Base-by-base conservation (phyloP, 2,113 vertebrate genomes). In the Triplophysa dalaica region DNA sequence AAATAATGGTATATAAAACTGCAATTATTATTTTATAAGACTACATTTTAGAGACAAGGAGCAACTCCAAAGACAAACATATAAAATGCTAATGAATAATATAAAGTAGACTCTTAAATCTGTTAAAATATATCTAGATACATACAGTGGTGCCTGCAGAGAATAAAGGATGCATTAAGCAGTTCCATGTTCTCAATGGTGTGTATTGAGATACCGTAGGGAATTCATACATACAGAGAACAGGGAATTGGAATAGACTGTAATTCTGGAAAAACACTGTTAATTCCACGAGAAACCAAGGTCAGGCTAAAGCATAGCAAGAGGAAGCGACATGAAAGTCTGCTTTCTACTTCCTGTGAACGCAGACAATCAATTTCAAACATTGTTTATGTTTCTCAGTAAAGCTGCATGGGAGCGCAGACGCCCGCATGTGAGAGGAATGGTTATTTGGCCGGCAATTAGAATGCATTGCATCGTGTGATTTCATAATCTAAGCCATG, bases 231-330 rank as follows among this genome's bases (percentile, higher is more conserved):
- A 72, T 21, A 83, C 83, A 75, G 81, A 45, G 76, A 85, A 38
- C 33, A 38, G 33, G 65, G 80, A 79, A 78, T 83, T 77, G 74
- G 80, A 77, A 52, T 70, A 62, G 77, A 75, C 86, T 87, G 83
- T 89, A 83, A 82, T 72, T 26, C 33, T 64, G 43, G 81, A 86
- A 84, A 80, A 87, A 83, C 81, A 24, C 72, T 80, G 77, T 74
- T 75, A 87, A 82, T 84, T 76, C 83, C 65, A 65, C 56, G 61
- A 87, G 70, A 83, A 87, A 74, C 79, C 79, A 81, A 83, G 85
- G 86, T 87, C 83, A 86, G 77, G 77, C 70, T 80, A 73, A 72
- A 81, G 87, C 80, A 68, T 70, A 80, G 67, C 81, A 61, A 54
- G 76, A 86, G 62, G 76, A 73, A 75, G 26, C 43, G 21, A 68